Evolutionary conservation across 2,797 vertebrate species (phyloP), one percentile per base, ranked within the genome.

Genomic region (Chelmon rostratus): DNA sequence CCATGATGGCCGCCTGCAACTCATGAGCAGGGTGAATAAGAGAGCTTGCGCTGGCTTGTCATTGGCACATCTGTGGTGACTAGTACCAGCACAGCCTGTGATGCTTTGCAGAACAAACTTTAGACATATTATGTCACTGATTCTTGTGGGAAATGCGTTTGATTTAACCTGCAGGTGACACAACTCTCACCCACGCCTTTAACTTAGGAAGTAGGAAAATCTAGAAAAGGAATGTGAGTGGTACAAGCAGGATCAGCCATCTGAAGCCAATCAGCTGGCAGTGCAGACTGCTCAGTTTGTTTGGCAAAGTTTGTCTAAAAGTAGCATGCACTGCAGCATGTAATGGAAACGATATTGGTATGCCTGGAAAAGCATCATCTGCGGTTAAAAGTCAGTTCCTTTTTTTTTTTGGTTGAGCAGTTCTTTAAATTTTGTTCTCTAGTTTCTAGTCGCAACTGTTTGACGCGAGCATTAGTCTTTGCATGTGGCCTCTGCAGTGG

Each of bases 31-130:
- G 71, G 59, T 73, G 74, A 82, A 66, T 59, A 69, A 59, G 19
- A 78, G 13, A 78, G 72, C 90, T 21, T 92, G 92, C 13, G 25
- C 76, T 72, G 79, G 66, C 86, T 85, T 90, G 92, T 90, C 70
- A 75, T 25, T 47, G 40, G 56, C 67, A 81, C 50, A 76, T 66
- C 21, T 71, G 9, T 61, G 47, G 54, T 65, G 54, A 75, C 75
- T 84, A 53, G 38, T 42, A 42, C 68, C 38, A 64, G 35, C 35
- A 58, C 59, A 69, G 16, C 35, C 50, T 79, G 54, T 57, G 31
- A 56, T 10, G 28, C 8, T 52, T 59, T 52, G 42, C 21, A 15
- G 15, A 75, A 63, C 49, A 3, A 82, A 40, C 23, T 40, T 67
- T 5, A 50, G 28, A 57, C 15, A 15, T 4, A 40, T 8, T 12